Conservation (phyloP, 2,113 vertebrate species). For the Caranx ignobilis region DNA sequence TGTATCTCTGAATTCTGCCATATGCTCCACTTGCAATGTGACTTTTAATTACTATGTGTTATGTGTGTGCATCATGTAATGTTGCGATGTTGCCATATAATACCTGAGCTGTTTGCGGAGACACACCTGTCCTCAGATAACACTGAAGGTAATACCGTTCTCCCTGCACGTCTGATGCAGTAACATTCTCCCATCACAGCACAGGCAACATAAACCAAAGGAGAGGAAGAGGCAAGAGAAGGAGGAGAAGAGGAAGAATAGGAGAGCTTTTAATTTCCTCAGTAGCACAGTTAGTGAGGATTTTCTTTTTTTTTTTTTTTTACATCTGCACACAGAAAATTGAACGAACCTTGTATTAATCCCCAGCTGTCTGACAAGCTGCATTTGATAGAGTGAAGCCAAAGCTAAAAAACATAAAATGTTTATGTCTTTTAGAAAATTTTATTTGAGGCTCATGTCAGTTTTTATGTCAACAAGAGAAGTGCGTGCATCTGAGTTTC, state of each 20-base stretch:
- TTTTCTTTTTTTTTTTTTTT: conserved; percentile 6
- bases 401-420: neutral
- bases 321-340: conserved; percentile 20
- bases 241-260: conserved; percentile 7
- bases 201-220: conserved; percentile 5
- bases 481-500: neutral
- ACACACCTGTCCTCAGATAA: conserved; percentile 56
- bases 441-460: neutral
- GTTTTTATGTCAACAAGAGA: neutral
- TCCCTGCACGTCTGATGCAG: conserved; percentile 27
- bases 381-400: neutral
- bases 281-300: conserved; percentile 18
- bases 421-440: neutral
- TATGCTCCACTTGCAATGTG: conserved; percentile 14
- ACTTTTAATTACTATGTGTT: conserved; percentile 13
- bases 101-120: conserved; percentile 5
- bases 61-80: conserved; percentile 3
- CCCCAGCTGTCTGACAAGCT: conserved; percentile 10
- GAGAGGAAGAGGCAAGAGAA: neutral
- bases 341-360: conserved; percentile 18
- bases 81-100: neutral
- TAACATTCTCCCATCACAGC: conserved; percentile 39
- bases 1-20: conserved; percentile 13
- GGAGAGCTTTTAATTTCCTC: conserved; percentile 60
- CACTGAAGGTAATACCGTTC: conserved; percentile 48